phyloP scores from a whole-genome alignment of 2,113 vertebrate genomes.

The Leptodactylus fuscus region DNA sequence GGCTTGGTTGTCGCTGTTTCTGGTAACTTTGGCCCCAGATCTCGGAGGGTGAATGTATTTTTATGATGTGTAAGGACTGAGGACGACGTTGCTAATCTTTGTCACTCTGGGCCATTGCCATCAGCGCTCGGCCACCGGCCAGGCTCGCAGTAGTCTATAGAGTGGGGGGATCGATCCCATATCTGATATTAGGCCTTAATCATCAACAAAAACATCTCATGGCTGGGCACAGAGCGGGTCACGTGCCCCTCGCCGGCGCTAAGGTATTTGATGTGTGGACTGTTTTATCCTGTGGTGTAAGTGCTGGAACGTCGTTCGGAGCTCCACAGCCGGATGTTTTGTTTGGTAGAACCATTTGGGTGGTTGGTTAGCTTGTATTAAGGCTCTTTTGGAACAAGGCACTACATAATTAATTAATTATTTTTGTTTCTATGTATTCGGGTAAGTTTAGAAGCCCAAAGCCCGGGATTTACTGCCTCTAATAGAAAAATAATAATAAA shows the following conservation, averaged over 20 bases:
- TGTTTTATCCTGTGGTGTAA: slow-evolving; percentile 46
- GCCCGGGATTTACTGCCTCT: slow-evolving; percentile 40
- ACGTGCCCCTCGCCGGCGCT: not conserved
- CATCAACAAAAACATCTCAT: slow-evolving; percentile 30
- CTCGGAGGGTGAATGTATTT: slow-evolving; percentile 56
- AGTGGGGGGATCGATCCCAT: not conserved
- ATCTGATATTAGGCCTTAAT: slow-evolving; percentile 46
- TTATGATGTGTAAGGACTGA: slow-evolving; percentile 27
- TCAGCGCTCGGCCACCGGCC: not conserved
- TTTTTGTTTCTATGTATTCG: slow-evolving; percentile 41
- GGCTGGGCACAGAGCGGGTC: not conserved
- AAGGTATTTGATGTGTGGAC: slow-evolving; percentile 34
- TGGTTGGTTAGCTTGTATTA: slow-evolving; percentile 46
- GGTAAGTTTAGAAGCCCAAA: slow-evolving; percentile 19
- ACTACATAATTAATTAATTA: slow-evolving; percentile 47
- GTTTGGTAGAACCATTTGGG: slow-evolving; percentile 1
- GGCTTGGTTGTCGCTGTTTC: slow-evolving; percentile 32
- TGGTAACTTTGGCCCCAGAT: slow-evolving; percentile 26
- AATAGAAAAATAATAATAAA: not conserved
- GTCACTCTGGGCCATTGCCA: not conserved
- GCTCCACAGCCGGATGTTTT: slow-evolving; percentile 16
- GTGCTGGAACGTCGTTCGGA: not conserved
- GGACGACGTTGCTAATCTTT: not conserved
- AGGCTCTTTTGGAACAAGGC: slow-evolving; percentile 50
- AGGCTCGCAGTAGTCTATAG: not conserved